Conservation (phyloP, 2,888 invertebrate genomes). For the Frankliniella intonsa region DNA sequence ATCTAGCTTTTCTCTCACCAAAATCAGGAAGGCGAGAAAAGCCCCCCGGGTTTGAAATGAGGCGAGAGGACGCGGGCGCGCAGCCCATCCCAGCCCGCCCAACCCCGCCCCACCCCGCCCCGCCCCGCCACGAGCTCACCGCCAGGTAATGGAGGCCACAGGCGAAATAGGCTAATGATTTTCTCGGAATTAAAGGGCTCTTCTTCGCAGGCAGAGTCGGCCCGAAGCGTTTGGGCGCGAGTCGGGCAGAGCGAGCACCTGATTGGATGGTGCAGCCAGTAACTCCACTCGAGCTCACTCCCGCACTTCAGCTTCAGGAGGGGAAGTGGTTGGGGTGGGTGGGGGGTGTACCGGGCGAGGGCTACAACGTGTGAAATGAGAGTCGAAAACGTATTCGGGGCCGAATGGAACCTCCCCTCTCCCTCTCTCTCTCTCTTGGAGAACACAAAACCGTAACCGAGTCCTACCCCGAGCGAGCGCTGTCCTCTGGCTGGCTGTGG, state of each 20-base stretch:
- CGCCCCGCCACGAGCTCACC: too few species aligned
- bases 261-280: background rate
- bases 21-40: too few species aligned
- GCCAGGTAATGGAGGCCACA: background rate
- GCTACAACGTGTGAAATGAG: background rate
- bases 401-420: too few species aligned
- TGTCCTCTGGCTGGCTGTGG: background rate
- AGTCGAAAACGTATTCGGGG: too few species aligned
- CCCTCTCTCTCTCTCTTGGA: too few species aligned
- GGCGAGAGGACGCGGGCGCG: too few species aligned
- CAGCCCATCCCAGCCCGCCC: too few species aligned
- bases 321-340: background rate
- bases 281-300: constrained; percentile 1
- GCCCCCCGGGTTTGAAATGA: background rate
- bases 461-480: background rate
- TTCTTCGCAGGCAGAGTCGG: background rate
- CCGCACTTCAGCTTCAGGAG: background rate
- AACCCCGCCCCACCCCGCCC: too few species aligned
- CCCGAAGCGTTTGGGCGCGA: background rate
- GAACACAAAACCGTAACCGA: too few species aligned
- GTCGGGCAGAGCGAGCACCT: background rate
- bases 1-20: too few species aligned
- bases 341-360: background rate
- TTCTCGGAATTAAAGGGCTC: constrained; percentile 24
- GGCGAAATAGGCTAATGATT: constrained; percentile 23